Evolutionary conservation across 1,140 invertebrate genomes (phyloP).

Genomic region (Drosophila rhopaloa): DNA sequence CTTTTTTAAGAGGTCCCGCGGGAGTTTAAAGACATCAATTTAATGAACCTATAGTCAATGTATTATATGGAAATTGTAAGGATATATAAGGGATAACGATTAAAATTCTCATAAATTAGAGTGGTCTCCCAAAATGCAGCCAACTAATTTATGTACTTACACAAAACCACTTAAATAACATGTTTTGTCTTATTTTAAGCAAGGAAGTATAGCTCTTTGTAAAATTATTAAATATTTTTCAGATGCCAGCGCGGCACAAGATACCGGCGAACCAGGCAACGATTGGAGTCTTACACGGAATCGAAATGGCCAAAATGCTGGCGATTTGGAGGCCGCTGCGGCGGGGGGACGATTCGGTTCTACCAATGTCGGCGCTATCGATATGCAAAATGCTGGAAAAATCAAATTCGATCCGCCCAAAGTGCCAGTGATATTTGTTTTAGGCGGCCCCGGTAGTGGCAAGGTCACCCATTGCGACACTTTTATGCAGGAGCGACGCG

Average conservation of each 20-base stretch:
- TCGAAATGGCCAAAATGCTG: slow-evolving; percentile 64
- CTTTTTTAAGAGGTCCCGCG: no score
- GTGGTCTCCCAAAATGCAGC: no score
- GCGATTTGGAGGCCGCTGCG: slow-evolving; percentile 36
- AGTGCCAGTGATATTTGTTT: slow-evolving; percentile 94
- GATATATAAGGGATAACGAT: no score
- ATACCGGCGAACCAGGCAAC: slow-evolving; percentile 88
- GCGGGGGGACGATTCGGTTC: slow-evolving; percentile 43
- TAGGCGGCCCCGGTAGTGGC: slow-evolving; percentile 95
- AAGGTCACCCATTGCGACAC: slow-evolving; percentile 97
- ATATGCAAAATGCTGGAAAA: slow-evolving; percentile 90
- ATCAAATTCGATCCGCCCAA: slow-evolving; percentile 93
- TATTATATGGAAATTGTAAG: no score
- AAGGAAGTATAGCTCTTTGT: no score
- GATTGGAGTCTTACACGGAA: slow-evolving; percentile 84
- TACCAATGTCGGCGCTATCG: slow-evolving; percentile 69
- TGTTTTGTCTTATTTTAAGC: no score
- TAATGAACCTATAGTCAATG: no score
- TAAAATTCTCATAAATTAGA: no score
- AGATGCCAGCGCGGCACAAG: slow-evolving; percentile 90
- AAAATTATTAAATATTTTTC: slow-evolving; percentile 25
- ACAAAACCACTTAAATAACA: no score
- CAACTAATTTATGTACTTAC: no score
- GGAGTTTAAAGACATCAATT: no score
- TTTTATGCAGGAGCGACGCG: slow-evolving; percentile 92